Evolutionary conservation across 1,140 invertebrate species (phyloP).

Genomic region (Zaprionus gabonicus): DNA sequence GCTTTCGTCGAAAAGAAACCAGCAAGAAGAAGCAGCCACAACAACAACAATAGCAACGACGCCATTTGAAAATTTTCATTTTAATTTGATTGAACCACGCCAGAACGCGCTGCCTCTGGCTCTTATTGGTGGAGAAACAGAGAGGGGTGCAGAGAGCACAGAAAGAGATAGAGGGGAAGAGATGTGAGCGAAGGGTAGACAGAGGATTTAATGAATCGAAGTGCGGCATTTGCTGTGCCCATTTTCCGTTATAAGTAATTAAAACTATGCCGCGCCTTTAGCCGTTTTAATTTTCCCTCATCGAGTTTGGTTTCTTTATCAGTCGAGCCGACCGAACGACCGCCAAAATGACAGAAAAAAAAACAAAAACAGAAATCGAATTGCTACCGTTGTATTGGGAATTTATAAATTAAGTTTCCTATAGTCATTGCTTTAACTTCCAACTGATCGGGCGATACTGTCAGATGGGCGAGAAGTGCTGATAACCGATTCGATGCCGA

Average conservation of each 20-base stretch:
- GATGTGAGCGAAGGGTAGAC: neutral
- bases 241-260: conserved; percentile 58
- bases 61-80: conserved; percentile 53
- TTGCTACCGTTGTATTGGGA: conserved; percentile 35
- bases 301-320: conserved; percentile 39
- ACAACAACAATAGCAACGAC: conserved; percentile 26
- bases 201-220: conserved; percentile 36
- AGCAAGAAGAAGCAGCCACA: neutral
- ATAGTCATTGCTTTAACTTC: conserved; percentile 59
- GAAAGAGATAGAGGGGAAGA: neutral
- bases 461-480: conserved; percentile 69
- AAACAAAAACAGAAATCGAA: conserved; percentile 33
- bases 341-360: conserved; percentile 50
- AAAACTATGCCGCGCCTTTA: conserved; percentile 77
- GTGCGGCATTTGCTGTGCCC: conserved; percentile 28
- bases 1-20: conserved; percentile 40
- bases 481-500: conserved; percentile 39
- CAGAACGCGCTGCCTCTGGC: conserved; percentile 48
- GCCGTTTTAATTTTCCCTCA: conserved; percentile 47
- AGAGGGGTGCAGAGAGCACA: neutral
- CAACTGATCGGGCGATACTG: conserved; percentile 71
- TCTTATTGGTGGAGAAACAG: conserved; percentile 17
- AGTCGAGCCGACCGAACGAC: conserved; percentile 23
- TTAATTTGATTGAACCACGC: conserved; percentile 79
- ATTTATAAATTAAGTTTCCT: conserved; percentile 74